A percentile compares a stretch with the other conserved stretches of the same genome.
Conservation (phyloP, 2,888 invertebrate genomes). For the Volucella inanis region DNA sequence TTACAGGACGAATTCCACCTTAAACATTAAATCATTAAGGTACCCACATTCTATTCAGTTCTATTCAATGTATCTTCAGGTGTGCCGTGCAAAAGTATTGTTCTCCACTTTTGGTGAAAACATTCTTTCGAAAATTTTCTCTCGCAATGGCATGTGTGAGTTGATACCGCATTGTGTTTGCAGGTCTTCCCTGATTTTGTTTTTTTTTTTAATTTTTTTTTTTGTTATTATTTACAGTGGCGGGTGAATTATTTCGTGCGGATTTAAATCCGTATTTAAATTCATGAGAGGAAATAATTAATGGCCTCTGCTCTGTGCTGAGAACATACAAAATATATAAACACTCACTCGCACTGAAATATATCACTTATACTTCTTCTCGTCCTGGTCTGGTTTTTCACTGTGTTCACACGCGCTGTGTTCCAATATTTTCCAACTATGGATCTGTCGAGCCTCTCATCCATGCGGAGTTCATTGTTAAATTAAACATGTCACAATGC, state of each 20-base stretch:
- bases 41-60: constrained; percentile 31
- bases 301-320: constrained; percentile 57
- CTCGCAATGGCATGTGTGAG: constrained; percentile 22
- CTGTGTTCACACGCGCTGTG: constrained; percentile 38
- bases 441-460: constrained; percentile 34
- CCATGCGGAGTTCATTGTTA: constrained; percentile 63
- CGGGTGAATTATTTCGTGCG: constrained; percentile 73
- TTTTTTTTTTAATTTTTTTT: constrained; percentile 34
- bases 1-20: constrained; percentile 15
- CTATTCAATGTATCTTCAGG: constrained; percentile 43
- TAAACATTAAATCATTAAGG: constrained; percentile 58
- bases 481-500: constrained; percentile 65
- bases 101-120: constrained; percentile 48
- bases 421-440: constrained; percentile 62
- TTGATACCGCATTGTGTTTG: constrained; percentile 47
- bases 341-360: constrained; percentile 25
- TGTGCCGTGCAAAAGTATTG: constrained; percentile 3
- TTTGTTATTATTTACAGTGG: constrained; percentile 62
- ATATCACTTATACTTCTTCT: constrained; percentile 35
- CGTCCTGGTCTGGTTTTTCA: constrained; percentile 12
- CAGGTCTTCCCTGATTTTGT: constrained; percentile 4
- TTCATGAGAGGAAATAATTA: constrained; percentile 74
- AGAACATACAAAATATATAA: constrained; percentile 46
- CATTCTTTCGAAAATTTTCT: constrained; percentile 38
- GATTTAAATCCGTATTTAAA: constrained; percentile 74